Percentiles rank a stretch among this genome's conserved stretches.
Conservation (phyloP, 2,113 vertebrate species). For the Archilochus colubris region DNA sequence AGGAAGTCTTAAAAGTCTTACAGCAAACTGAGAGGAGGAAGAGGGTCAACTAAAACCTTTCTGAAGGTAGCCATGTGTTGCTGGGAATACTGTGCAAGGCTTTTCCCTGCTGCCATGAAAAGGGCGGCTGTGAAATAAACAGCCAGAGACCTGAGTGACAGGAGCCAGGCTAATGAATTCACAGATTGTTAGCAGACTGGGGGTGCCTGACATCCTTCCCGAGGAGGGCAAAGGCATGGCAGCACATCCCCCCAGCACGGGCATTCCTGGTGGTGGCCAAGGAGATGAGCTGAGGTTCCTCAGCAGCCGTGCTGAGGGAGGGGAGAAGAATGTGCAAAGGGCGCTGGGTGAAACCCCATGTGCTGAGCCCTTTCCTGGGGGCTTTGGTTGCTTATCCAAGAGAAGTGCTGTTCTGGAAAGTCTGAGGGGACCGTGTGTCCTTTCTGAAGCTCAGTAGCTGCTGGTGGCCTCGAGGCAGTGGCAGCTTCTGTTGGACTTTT, state of each 20-base stretch:
- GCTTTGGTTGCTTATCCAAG: not conserved
- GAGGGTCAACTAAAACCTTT: not conserved
- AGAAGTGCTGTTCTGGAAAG: not conserved
- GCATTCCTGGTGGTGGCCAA: constrained; percentile 3
- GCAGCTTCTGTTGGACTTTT: not conserved
- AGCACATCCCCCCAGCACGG: not conserved
- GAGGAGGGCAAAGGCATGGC: not conserved
- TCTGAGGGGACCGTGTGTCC: not conserved
- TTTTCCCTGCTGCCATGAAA: not conserved
- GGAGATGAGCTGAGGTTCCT: not conserved
- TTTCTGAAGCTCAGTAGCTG: not conserved
- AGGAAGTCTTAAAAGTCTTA: not conserved
- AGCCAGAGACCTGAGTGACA: not conserved
- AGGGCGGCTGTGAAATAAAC: not conserved
- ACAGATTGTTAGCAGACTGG: not conserved
- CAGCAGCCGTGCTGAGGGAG: not conserved
- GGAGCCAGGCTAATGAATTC: not conserved
- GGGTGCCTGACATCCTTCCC: not conserved
- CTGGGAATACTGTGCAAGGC: not conserved
- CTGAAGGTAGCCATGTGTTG: not conserved
- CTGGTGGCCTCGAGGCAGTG: not conserved
- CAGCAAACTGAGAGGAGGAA: not conserved
- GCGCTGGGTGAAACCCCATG: too few species aligned
- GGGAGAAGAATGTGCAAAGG: not conserved
- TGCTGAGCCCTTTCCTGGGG: not conserved